These are phyloP conservation scores for Cynopterus brachyotis DNA, from an alignment of 2,113 vertebrate genomes.

Conservation along the genomic window DNA sequence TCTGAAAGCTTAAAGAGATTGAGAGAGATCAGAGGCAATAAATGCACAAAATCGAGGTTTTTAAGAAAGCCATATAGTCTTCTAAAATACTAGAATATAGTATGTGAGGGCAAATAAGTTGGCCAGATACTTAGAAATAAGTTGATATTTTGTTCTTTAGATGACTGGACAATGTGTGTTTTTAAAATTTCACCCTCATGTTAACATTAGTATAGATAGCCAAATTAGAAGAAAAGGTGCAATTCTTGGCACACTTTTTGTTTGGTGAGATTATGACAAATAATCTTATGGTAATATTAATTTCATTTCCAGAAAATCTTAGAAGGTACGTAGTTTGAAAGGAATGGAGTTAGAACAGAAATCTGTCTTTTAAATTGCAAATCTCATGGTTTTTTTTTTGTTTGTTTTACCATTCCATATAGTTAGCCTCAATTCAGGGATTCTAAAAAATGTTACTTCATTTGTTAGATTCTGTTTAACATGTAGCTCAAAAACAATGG, in stretches of 20 bases:
- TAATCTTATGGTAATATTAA: background rate
- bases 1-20: background rate
- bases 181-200: background rate
- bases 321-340: background rate
- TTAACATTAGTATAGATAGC: background rate
- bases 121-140: background rate
- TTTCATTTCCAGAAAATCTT: background rate
- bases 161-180: background rate
- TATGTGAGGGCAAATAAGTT: background rate
- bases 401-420: background rate
- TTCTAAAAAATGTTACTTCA: background rate
- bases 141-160: background rate
- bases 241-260: background rate
- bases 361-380: background rate
- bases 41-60: background rate
- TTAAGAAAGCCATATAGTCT: background rate
- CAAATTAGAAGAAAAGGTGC: background rate
- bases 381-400: background rate
- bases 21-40: background rate
- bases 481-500: rapidly evolving
- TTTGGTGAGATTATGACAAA: background rate
- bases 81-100: background rate
- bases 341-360: background rate
- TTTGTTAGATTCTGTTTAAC: background rate
- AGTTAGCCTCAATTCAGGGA: background rate